These are phyloP conservation scores for Zenarchopterus dispar DNA, from an alignment of 2,797 vertebrate species.

Conservation along the genomic window DNA sequence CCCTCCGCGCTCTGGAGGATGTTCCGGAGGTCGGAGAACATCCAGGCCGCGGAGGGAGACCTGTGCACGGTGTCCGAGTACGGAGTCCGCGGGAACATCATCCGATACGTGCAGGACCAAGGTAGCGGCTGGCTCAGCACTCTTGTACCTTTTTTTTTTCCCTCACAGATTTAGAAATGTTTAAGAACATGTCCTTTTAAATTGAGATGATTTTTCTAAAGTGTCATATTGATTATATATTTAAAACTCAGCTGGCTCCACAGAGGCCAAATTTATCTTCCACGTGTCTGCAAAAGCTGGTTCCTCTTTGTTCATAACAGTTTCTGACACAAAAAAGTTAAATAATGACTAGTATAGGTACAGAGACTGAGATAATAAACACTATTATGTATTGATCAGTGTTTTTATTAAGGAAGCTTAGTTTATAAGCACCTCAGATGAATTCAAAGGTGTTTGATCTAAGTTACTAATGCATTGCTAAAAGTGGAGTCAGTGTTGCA, in stretches of 20 bases:
- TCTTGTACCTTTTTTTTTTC: too few relatives aligned
- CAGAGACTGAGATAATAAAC: not conserved
- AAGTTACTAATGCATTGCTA: not conserved
- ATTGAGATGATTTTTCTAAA: too few relatives aligned
- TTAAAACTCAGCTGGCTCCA: not conserved
- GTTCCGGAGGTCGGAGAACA: slow-evolving; percentile 74
- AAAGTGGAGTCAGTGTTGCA: not conserved
- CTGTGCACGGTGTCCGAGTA: slow-evolving; percentile 88
- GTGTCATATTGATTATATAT: too few relatives aligned
- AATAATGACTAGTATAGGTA: not conserved
- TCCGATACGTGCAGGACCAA: slow-evolving; percentile 88
- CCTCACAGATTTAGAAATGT: too few relatives aligned
- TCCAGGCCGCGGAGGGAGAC: slow-evolving; percentile 40
- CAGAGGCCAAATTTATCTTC: not conserved
- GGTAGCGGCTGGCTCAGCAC: slow-evolving; percentile 69
- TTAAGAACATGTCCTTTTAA: too few relatives aligned
- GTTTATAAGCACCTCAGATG: not conserved
- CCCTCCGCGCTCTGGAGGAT: slow-evolving; percentile 89
- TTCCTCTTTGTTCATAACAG: slow-evolving; percentile 1
- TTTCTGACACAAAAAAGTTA: not conserved
- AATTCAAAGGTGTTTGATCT: not conserved
- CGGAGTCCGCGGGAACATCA: slow-evolving; percentile 90
- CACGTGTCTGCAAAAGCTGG: not conserved
- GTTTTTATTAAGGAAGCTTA: not conserved
- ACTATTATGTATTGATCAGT: slow-evolving; percentile 12